Percentiles rank a stretch among this genome's conserved stretches.
phyloP scores from a whole-genome alignment of 37 sponge, comb jelly and placozoan genomes.

The Bolinopsis microptera region DNA sequence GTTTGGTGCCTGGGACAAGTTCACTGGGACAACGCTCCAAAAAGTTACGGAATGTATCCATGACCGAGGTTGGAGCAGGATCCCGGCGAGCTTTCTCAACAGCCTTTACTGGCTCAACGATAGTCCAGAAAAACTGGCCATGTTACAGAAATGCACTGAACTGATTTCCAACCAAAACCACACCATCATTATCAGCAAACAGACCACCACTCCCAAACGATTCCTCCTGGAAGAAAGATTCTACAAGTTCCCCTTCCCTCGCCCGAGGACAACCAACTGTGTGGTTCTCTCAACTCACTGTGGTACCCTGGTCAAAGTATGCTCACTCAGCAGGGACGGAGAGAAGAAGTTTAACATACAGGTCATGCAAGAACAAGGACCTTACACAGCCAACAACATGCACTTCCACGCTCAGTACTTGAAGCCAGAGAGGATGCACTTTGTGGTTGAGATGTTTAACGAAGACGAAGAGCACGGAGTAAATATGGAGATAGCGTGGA shows the following conservation, averaged over 20 bases:
- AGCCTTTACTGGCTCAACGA: constrained; percentile 43
- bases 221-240: background rate
- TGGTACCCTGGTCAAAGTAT: background rate
- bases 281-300: constrained; percentile 1
- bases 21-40: background rate
- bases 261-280: constrained; percentile 31
- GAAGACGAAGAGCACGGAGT: constrained; percentile 7
- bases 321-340: background rate
- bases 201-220: background rate
- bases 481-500: constrained; percentile 15
- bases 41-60: background rate
- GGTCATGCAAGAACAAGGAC: background rate
- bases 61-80: background rate
- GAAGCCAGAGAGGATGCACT: constrained; percentile 27
- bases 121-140: background rate
- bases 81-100: background rate
- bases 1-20: constrained; percentile 41
- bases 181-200: background rate
- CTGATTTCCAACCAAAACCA: background rate
- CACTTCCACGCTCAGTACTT: background rate
- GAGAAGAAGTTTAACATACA: background rate
- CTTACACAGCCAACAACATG: background rate
- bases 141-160: background rate
- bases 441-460: constrained; percentile 43
- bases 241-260: constrained; percentile 31